Evolutionary conservation across 2,888 invertebrate genomes (phyloP), one percentile per base, ranked within the genome.

Genomic region (Drosophila mettleri): DNA sequence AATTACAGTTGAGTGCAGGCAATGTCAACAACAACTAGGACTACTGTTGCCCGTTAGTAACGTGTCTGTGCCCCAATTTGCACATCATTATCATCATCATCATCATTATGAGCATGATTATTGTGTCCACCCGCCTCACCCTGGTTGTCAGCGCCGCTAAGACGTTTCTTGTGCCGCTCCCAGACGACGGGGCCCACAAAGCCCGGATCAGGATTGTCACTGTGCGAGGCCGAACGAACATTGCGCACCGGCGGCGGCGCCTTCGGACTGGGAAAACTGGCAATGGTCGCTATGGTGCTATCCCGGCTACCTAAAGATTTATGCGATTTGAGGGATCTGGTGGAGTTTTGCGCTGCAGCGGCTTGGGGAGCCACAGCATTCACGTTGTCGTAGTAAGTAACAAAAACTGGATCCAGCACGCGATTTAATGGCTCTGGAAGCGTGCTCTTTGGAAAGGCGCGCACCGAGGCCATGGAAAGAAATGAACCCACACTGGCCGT

Each of bases 391-490:
- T 96, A 92, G 84, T 96, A 95, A 0, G 95, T 94, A 12, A 96
- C 95, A 77, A 95, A 95, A 0, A 96, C 95, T 0, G 96, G 96
- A 89, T 97, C 96, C 27, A 97, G 92, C 6, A 97, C 96, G 76
- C 95, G 94, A 54, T 95, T 95, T 12, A 97, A 91, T 0, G 97
- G 96, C 88, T 97, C 96, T 3, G 96, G 96, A 61, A 96, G 94
- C 77, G 94, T 94, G 4, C 95, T 90, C 94, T 95, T 95, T 1
- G 97, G 97, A 86, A 97, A 97, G n/a, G 96, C 95, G 86, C 95
- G 96, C 10, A 97, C 95, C 2, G 97, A 96, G 22, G 96, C 96
- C 97, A 97, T 97, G 0, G 97, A 97, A 6, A 97, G 93, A 88
- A 96, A 97, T 0, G 97, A 97, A 48, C 96, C 96, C 0, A 97